Percentiles rank a stretch among this genome's conserved stretches.
phyloP scores from a whole-genome alignment of 2,888 invertebrate species.

The Polyploca ridens region DNA sequence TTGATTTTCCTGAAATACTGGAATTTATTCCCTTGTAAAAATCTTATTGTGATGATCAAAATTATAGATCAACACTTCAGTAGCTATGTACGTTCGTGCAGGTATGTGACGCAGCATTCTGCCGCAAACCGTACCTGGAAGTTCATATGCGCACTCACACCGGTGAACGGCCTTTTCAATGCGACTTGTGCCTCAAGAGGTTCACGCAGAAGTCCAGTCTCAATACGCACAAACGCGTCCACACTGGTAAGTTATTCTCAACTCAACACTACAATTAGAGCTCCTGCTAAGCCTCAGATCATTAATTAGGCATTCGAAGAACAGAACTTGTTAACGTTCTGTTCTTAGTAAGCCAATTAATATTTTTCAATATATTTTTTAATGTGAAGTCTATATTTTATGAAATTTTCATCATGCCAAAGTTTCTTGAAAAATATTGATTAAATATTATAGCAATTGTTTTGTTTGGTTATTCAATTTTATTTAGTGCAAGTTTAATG shows the following conservation, averaged over 20 bases:
- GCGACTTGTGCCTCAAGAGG: conserved; percentile 89
- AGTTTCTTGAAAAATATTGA: conserved; percentile 1
- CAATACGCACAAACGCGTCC: conserved; percentile 92
- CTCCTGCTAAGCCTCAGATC: conserved; percentile 30
- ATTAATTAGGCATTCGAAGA: conserved; percentile 29
- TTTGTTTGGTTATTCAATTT: not conserved
- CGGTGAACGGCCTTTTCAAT: conserved; percentile 90
- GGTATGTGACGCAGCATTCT: conserved; percentile 91
- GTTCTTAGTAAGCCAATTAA: not conserved
- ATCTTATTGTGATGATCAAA: not conserved
- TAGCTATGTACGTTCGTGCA: conserved; percentile 32
- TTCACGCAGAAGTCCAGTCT: conserved; percentile 92
- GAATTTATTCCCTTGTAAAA: not conserved
- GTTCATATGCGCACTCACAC: conserved; percentile 93
- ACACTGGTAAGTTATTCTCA: conserved; percentile 82
- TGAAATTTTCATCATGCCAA: not conserved
- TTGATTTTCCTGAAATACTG: not conserved
- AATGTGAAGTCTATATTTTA: not conserved
- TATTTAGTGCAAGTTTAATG: conserved; percentile 44
- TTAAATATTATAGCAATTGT: not conserved
- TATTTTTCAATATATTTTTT: not conserved
- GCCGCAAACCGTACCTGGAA: conserved; percentile 91
- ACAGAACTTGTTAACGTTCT: conserved; percentile 20
- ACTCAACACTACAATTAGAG: conserved; percentile 22
- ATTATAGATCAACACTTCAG: not conserved